These are phyloP conservation scores for Synanthedon formicaeformis DNA, from an alignment of 2,888 invertebrate species.

Conservation along the genomic window DNA sequence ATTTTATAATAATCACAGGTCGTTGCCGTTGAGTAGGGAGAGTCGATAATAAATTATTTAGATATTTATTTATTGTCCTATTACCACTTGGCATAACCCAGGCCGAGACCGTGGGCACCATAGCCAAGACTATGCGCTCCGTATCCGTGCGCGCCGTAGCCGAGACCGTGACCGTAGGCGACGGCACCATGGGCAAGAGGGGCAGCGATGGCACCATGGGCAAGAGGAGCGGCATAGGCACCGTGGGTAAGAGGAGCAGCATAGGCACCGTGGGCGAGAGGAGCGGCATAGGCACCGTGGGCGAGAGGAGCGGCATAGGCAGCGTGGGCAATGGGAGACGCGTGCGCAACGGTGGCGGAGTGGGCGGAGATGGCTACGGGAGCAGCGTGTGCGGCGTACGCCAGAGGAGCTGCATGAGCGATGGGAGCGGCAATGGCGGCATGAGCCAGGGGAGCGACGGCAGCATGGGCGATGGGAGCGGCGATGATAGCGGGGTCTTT, in stretches of 20 bases:
- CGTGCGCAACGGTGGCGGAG: slow-evolving; percentile 16
- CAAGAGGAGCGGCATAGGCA: slow-evolving; percentile 13
- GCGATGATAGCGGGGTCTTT: slow-evolving; percentile 11
- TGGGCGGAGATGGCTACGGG: slow-evolving; percentile 12
- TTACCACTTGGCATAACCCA: slow-evolving; percentile 12
- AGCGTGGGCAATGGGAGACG: slow-evolving; percentile 18
- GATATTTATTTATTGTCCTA: slow-evolving; percentile 11
- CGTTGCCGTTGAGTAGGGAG: slow-evolving; percentile 12
- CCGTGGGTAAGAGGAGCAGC: slow-evolving; percentile 10
- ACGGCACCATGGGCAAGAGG: slow-evolving; percentile 7
- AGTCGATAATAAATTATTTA: slow-evolving; percentile 18
- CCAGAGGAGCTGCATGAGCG: slow-evolving; percentile 11
- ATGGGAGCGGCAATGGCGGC: slow-evolving; percentile 23
- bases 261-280: slow-evolving; percentile 9
- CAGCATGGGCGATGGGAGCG: slow-evolving; percentile 25
- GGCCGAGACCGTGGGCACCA: slow-evolving; percentile 2
- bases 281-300: slow-evolving; percentile 17
- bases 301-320: slow-evolving; percentile 13
- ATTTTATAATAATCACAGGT: slow-evolving; percentile 25
- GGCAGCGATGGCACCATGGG: slow-evolving; percentile 17
- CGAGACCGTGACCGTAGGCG: not conserved
- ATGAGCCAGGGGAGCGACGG: slow-evolving; percentile 35
- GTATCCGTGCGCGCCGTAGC: slow-evolving; percentile 6
- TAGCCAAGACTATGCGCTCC: slow-evolving; percentile 4
- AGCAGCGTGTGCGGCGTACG: slow-evolving; percentile 17